Base-by-base conservation (phyloP, 2,888 invertebrate species). In the Alloscopus bannaensis region DNA sequence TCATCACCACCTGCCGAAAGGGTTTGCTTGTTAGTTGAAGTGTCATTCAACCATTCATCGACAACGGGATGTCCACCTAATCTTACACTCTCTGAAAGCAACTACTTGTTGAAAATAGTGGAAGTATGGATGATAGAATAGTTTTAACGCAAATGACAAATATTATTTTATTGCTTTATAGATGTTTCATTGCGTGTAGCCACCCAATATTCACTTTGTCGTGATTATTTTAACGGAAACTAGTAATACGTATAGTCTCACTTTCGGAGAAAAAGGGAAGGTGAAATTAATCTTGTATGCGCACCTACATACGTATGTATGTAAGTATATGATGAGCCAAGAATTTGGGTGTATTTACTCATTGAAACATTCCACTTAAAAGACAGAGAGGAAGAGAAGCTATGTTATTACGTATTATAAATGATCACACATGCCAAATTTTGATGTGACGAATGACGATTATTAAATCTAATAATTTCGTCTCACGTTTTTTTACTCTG, bases 11-110 rank as follows among this genome's bases (percentile, higher is more conserved):
- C 24, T 20, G n/a, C n/a, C 24, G 22, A 24, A 6, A 24, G 3
- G 4, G 18, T 22, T 22, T 52, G 22, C 24, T n/a, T 47, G n/a
- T 52, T 22, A 24, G 22, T 11, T 24, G 18, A 16, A 45, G 60
- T 40, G 60, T 60, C 40, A 60, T 60, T 60, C 60, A 60, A 60
- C 60, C 42, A 24, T 60, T 40, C 59, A 18, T 60, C 60, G 60
- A 60, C 60, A 60, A 42, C 60, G 40, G 60, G 60, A 60, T 60
- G n/a, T 60, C 40, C 11, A 40, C 42, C 8, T 20, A 6, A 24
- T 40, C 60, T 31, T 59, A 31, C 16, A 29, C 42, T 60, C 36
- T 18, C 60, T 40, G 40, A n/a, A n/a, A 57, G 36, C 13, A 6
- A 36, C 36, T 8, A 18, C 26, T n/a, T 26, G 24, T 16, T 55